A percentile compares a stretch with the other conserved stretches of the same genome.
Conservation (phyloP, 2,797 vertebrate genomes). For the Clarias pachynema region DNA sequence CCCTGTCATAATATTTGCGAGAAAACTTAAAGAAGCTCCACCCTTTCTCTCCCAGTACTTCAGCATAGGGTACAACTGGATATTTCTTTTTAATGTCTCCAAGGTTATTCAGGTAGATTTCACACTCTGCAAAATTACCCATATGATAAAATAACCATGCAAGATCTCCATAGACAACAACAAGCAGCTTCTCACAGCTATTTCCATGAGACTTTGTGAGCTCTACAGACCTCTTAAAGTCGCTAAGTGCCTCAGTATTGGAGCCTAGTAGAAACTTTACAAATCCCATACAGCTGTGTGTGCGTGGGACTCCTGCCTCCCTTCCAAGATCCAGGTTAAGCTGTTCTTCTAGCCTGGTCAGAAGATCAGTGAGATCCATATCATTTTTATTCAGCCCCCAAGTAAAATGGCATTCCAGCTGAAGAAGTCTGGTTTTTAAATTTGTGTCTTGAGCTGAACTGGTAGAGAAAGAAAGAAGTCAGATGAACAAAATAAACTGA, state of each 20-base stretch:
- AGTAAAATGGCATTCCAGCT: conserved; percentile 81
- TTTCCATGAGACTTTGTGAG: conserved; percentile 50
- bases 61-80: conserved; percentile 59
- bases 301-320: too few relatives aligned
- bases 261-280: conserved; percentile 39
- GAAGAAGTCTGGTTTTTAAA: conserved; percentile 64
- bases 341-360: conserved; percentile 66
- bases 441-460: conserved; percentile 61
- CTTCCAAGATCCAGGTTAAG: neutral
- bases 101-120: conserved; percentile 69
- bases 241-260: conserved; percentile 64
- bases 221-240: conserved; percentile 73
- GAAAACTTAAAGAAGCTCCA: conserved; percentile 76
- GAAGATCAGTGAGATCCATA: conserved; percentile 60
- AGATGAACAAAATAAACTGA: neutral
- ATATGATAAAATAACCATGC: conserved; percentile 77
- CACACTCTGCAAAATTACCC: conserved; percentile 60
- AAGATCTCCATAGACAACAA: conserved; percentile 78
- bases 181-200: conserved; percentile 62
- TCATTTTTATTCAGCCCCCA: conserved; percentile 74
- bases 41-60: conserved; percentile 74
- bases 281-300: conserved; percentile 61
- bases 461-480: conserved; percentile 32
- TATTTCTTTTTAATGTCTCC: conserved; percentile 55
- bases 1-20: conserved; percentile 61